Base-by-base conservation (phyloP, 2,888 invertebrate species). In the Rapana venosa region DNA sequence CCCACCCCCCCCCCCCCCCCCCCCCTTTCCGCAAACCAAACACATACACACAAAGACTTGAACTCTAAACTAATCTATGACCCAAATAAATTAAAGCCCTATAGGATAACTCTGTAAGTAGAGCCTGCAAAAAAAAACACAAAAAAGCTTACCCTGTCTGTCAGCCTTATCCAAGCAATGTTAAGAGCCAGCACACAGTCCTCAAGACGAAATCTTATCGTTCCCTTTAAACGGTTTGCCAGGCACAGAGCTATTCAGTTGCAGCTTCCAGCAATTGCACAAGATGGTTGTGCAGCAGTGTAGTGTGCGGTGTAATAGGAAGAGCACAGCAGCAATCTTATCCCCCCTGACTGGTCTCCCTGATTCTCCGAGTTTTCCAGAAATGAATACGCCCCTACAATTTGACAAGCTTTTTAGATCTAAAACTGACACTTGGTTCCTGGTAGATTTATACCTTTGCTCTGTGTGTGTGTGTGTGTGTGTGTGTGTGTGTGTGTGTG, bases 201-300 rank as follows among this genome's bases (percentile, higher is more conserved):
- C 15, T 13, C 47, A 8, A 74, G 74, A 4, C 11, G 11, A 74
- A n/a, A 74, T 74, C 74, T 74, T 74, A 74, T 74, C 74, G n/a
- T n/a, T n/a, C n/a, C n/a, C 74, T 74, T 74, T 74, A 74, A 74
- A 74, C 74, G 74, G 26, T 74, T 74, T 74, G 8, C n/a, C n/a
- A n/a, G n/a, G 74, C 74, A 47, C 17, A 4, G 13, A 74, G 30
- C 74, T 74, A 30, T 74, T 74, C 74, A 22, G 74, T 74, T 74
- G 74, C 74, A 30, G 26, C n/a, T n/a, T n/a, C 30, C n/a, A n/a
- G 30, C 26, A 74, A 74, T 47, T 47, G 47, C 47, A 47, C 47
- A 47, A n/a, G 74, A n/a, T 74, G 8, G n/a, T 11, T n/a, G n/a
- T 30, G 26, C 26, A n/a, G 30, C 74, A 2, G 74, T 47, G 47